These are phyloP conservation scores for Eulacestoma nigropectus DNA, from an alignment of 2,113 vertebrate genomes.

Conservation along the genomic window DNA sequence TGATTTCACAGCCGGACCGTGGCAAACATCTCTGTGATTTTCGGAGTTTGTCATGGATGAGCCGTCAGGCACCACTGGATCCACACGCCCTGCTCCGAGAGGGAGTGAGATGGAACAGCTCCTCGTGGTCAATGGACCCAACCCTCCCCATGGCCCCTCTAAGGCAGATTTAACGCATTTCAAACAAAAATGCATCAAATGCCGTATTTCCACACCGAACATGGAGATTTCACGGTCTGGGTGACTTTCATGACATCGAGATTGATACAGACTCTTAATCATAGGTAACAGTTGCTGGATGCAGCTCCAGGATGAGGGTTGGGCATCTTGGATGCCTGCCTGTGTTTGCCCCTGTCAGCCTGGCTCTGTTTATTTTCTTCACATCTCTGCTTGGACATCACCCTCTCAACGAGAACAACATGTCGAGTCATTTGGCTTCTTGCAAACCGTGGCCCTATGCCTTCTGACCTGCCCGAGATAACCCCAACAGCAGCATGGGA, in stretches of 20 bases:
- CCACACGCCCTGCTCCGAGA: accelerated
- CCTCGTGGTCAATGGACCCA: accelerated
- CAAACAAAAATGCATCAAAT: slow-evolving; percentile 49
- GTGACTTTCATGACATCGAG: slow-evolving; percentile 5
- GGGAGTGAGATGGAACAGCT: neutral
- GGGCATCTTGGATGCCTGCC: neutral
- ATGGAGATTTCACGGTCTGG: slow-evolving; percentile 13
- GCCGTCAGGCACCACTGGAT: neutral
- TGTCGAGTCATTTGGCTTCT: neutral
- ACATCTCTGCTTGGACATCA: neutral
- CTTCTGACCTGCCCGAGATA: neutral
- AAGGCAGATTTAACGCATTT: slow-evolving; percentile 33
- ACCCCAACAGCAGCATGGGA: neutral
- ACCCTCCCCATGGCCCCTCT: neutral
- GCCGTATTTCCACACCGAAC: neutral
- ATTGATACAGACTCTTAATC: slow-evolving; percentile 5
- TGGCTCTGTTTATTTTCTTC: neutral
- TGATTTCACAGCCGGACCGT: neutral
- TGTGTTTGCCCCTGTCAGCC: neutral
- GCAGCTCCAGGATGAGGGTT: neutral
- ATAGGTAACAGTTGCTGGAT: slow-evolving; percentile 19
- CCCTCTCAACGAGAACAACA: neutral
- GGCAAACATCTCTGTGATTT: neutral
- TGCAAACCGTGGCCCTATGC: neutral
- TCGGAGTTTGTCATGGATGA: slow-evolving; percentile 19